Percentiles rank a stretch among this genome's conserved stretches.
phyloP scores from a whole-genome alignment of 2,113 vertebrate genomes.

The Gasterosteus nipponicus region DNA sequence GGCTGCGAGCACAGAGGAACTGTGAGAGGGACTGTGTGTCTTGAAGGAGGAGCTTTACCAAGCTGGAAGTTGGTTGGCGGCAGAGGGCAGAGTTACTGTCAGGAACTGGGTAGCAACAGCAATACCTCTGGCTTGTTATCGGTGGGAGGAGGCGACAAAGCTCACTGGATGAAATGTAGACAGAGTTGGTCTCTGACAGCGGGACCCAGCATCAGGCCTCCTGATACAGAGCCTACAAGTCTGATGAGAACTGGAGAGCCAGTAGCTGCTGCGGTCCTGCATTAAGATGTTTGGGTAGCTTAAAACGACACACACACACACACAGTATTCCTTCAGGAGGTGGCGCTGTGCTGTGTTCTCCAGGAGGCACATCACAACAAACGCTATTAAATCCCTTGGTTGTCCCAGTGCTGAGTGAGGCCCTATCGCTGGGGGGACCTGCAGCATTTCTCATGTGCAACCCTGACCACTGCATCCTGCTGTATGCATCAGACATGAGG shows the following conservation, averaged over 20 bases:
- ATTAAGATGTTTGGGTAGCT: neutral
- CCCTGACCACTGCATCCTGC: conserved; percentile 11
- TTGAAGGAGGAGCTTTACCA: conserved; percentile 70
- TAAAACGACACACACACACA: conserved; percentile 10
- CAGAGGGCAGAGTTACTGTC: conserved; percentile 73
- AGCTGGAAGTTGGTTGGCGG: conserved; percentile 77
- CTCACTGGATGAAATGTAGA: conserved; percentile 53
- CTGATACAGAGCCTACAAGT: conserved; percentile 27
- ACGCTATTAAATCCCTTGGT: conserved; percentile 21
- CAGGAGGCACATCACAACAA: conserved; percentile 8
- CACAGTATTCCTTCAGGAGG: neutral
- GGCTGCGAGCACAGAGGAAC: conserved; percentile 23
- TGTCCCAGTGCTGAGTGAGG: conserved; percentile 21
- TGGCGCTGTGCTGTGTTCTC: conserved; percentile 14
- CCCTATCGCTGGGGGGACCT: conserved; percentile 1
- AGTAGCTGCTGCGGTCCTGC: conserved; percentile 28
- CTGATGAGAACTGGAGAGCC: conserved; percentile 30
- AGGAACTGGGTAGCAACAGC: conserved; percentile 84
- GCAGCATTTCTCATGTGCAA: conserved; percentile 14
- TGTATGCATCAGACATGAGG: conserved; percentile 7
- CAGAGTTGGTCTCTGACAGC: conserved; percentile 30
- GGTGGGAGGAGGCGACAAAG: conserved; percentile 76
- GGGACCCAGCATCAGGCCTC: conserved; percentile 34
- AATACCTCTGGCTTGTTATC: conserved; percentile 62
- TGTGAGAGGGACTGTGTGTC: conserved; percentile 37